phyloP scores from a whole-genome alignment of 2,888 invertebrate genomes.

The Sarcophaga subvicina region DNA sequence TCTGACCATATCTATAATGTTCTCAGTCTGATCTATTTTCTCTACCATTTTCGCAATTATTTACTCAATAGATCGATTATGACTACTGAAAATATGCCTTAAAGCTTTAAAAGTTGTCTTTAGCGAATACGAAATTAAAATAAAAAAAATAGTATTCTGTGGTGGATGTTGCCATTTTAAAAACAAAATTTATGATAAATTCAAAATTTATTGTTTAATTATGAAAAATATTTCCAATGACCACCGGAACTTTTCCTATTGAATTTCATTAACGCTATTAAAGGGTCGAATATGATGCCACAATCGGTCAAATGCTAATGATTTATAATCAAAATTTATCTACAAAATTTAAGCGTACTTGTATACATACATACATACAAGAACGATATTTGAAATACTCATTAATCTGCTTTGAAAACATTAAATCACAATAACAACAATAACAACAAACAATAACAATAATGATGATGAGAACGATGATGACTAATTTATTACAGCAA shows the following conservation, averaged over 20 bases:
- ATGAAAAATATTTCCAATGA: neutral
- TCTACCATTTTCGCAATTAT: too few relatives aligned
- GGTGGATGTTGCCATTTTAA: neutral
- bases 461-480: constrained; percentile 28
- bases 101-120: too few relatives aligned
- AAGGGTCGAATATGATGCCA: neutral
- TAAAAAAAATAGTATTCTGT: neutral
- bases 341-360: neutral
- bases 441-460: neutral
- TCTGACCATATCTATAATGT: too few relatives aligned
- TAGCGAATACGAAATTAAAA: too few relatives aligned
- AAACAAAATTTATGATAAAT: neutral
- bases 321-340: constrained; percentile 16
- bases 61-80: too few relatives aligned
- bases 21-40: too few relatives aligned
- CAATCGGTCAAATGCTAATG: constrained; percentile 20
- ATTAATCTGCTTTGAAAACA: neutral
- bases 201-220: neutral
- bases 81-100: too few relatives aligned
- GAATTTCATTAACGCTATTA: neutral
- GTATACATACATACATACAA: neutral
- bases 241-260: neutral
- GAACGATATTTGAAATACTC: neutral
- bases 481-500: constrained; percentile 45
- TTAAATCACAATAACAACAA: constrained; percentile 30